Conservation (phyloP, 2,797 vertebrate species). For the Pipistrellus nathusii region DNA sequence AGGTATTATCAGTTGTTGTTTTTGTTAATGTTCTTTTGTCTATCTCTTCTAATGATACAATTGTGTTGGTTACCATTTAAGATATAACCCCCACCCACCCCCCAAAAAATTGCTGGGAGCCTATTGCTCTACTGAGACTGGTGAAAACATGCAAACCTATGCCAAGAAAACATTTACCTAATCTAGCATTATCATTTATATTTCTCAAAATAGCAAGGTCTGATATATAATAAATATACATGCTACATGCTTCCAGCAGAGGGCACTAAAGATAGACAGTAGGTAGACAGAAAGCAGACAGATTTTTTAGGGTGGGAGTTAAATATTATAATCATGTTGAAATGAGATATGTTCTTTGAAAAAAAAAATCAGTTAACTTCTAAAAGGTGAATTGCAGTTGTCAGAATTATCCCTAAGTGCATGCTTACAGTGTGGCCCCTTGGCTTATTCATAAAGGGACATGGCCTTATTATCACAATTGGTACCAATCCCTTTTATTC, state of each 20-base stretch:
- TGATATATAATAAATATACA: background rate
- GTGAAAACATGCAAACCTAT: background rate
- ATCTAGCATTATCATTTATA: background rate
- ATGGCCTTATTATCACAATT: background rate
- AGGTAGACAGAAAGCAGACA: background rate
- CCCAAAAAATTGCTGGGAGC: background rate
- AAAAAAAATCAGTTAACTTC: conserved; percentile 41
- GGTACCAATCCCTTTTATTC: conserved; percentile 61
- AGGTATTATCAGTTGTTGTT: background rate
- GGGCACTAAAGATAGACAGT: conserved; percentile 33
- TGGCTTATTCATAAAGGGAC: conserved; percentile 21
- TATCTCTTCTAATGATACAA: background rate
- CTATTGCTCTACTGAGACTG: conserved; percentile 1
- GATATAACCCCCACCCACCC: background rate
- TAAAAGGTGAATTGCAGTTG: background rate
- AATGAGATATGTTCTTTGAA: conserved; percentile 46
- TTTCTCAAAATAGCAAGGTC: conserved; percentile 29
- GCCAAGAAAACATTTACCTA: conserved; percentile 17
- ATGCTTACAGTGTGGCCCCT: background rate
- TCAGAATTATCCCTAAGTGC: background rate
- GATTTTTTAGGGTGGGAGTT: background rate
- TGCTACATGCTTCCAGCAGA: conserved; percentile 60
- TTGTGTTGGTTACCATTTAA: background rate
- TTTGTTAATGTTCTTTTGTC: background rate
- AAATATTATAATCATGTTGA: conserved; percentile 7